A percentile compares a stretch with the other conserved stretches of the same genome.
phyloP scores from a whole-genome alignment of 2,113 vertebrate genomes.

The Salvelinus fontinalis region DNA sequence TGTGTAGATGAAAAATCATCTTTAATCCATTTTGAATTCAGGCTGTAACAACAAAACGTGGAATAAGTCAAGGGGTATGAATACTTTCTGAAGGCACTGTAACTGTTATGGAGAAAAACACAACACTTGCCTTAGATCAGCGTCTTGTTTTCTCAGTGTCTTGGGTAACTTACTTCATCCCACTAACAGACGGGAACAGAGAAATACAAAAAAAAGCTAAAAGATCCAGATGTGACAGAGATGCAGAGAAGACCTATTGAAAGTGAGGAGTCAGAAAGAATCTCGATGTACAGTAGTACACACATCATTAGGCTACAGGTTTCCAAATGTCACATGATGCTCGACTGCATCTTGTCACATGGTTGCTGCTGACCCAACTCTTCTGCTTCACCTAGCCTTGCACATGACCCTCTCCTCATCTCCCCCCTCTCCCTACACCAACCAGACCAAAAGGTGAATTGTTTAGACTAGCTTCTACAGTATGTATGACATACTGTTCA shows the following conservation, averaged over 20 bases:
- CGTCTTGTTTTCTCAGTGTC: too few relatives aligned
- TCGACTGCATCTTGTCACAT: slow-evolving; percentile 15
- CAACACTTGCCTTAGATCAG: background rate
- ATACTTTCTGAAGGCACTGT: too few relatives aligned
- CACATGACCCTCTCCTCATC: slow-evolving; percentile 1
- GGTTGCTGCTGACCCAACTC: background rate
- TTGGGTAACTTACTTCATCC: background rate
- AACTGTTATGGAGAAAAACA: too few relatives aligned
- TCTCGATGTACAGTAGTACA: background rate
- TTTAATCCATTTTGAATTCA: too few relatives aligned
- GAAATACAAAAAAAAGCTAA: background rate
- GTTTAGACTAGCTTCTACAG: slow-evolving; percentile 63
- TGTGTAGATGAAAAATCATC: too few relatives aligned
- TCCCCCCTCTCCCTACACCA: slow-evolving; percentile 1
- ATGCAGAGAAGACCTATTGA: background rate
- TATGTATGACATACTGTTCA: slow-evolving; percentile 51
- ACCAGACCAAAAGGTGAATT: slow-evolving; percentile 34
- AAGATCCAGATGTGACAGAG: background rate
- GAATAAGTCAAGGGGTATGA: too few relatives aligned
- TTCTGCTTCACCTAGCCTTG: slow-evolving; percentile 19
- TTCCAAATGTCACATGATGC: slow-evolving; percentile 13
- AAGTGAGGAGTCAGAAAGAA: background rate
- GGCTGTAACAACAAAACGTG: too few relatives aligned
- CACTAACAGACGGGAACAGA: background rate
- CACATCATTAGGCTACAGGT: background rate